A percentile compares a stretch with the other conserved stretches of the same genome.
phyloP scores from a whole-genome alignment of 2,797 vertebrate genomes.

The Pangasius mekongensis region DNA sequence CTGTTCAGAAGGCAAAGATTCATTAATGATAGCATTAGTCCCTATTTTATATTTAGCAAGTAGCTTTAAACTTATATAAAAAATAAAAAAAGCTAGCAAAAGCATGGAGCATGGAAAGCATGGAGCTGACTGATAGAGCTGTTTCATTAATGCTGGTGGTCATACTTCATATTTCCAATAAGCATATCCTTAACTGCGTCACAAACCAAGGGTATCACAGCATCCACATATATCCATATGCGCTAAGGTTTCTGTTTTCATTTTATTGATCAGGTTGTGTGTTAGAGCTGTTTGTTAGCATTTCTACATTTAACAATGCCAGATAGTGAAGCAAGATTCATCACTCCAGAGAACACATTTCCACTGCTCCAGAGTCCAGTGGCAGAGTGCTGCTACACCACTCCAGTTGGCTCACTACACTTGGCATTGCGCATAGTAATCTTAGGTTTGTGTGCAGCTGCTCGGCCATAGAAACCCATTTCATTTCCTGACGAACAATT shows the following conservation, averaged over 20 bases:
- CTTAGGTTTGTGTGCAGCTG: neutral
- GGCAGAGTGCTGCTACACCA: neutral
- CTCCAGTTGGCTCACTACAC: neutral
- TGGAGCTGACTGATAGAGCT: neutral
- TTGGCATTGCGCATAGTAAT: neutral
- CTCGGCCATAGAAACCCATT: neutral
- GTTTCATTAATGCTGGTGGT: neutral
- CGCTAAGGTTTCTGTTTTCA: neutral
- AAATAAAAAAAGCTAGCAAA: neutral
- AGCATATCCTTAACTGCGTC: neutral
- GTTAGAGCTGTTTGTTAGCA: neutral
- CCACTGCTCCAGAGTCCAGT: neutral
- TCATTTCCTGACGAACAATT: neutral
- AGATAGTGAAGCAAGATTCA: neutral
- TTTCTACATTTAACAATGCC: neutral
- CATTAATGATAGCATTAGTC: slow-evolving; percentile 11
- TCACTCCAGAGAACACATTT: neutral
- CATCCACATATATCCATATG: neutral
- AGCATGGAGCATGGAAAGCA: too few relatives aligned
- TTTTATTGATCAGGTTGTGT: neutral
- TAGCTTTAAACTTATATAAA: neutral
- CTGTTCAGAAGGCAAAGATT: slow-evolving; percentile 25
- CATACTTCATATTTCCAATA: neutral
- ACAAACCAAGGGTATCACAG: neutral
- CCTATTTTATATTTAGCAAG: slow-evolving; percentile 7